These are phyloP conservation scores for Cynodonichthys magdalenae DNA, from an alignment of 2,797 vertebrate species.

Conservation along the genomic window DNA sequence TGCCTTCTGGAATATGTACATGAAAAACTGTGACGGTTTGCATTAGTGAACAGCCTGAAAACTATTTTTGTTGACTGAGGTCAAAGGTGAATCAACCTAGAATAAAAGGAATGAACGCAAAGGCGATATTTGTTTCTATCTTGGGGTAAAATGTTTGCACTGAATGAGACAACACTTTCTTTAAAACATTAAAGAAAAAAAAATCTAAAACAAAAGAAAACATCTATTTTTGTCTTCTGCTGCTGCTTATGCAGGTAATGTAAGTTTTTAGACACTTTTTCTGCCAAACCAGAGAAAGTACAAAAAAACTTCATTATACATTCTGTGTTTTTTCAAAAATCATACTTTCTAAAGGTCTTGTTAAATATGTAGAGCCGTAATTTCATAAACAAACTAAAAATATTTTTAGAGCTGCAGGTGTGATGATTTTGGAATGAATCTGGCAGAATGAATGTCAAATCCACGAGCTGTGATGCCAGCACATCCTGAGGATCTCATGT, in stretches of 20 bases:
- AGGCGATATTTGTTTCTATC: no score
- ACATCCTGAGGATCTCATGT: slow-evolving; percentile 22
- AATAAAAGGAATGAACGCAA: no score
- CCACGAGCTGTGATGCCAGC: slow-evolving; percentile 38
- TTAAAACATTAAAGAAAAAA: not conserved
- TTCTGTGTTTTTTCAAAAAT: not conserved
- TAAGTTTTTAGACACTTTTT: not conserved
- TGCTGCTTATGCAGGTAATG: not conserved
- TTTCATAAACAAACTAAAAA: slow-evolving; percentile 7
- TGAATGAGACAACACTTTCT: no score
- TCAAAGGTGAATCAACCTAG: no score
- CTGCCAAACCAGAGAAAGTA: not conserved
- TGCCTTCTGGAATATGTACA: no score
- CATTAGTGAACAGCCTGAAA: no score
- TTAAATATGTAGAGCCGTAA: slow-evolving; percentile 5
- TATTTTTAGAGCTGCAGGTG: slow-evolving; percentile 15
- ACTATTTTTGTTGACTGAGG: no score
- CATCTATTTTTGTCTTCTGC: not conserved
- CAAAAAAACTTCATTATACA: not conserved
- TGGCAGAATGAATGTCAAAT: not conserved
- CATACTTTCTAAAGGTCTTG: slow-evolving; percentile 1
- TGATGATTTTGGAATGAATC: slow-evolving; percentile 9
- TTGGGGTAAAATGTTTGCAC: no score
- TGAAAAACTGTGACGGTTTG: no score
- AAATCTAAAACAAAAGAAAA: not conserved